A percentile compares a stretch with the other conserved stretches of the same genome.
phyloP scores from a whole-genome alignment of 2,888 invertebrate species.

The Diplolepis rosae region DNA sequence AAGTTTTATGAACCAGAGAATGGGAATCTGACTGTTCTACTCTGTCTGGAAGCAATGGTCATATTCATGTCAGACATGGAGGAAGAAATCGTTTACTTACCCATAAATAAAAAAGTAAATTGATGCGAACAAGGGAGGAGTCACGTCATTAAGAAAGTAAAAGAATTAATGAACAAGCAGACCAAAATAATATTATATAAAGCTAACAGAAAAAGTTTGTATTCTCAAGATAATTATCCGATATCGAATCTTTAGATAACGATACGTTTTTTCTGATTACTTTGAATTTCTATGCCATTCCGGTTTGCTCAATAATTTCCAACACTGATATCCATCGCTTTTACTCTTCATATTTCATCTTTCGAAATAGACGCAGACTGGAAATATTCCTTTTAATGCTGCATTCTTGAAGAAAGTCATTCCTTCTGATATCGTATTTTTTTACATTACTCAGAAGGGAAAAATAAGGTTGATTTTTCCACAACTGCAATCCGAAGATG shows the following conservation, averaged over 20 bases:
- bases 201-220: not conserved
- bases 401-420: not conserved
- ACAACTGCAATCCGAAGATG: not conserved
- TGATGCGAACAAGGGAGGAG: not conserved
- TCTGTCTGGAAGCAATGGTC: not conserved
- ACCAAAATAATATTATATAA: not conserved
- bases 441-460: not conserved
- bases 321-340: not conserved
- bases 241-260: not conserved
- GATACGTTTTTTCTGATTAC: not conserved
- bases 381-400: not conserved
- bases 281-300: not conserved
- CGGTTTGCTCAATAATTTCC: not conserved
- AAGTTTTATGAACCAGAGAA: constrained; percentile 30
- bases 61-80: not conserved
- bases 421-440: not conserved
- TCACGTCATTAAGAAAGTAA: not conserved
- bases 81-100: constrained; percentile 4
- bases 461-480: not conserved
- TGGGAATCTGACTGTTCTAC: not conserved
- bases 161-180: not conserved
- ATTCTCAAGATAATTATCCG: not conserved
- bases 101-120: not conserved
- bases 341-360: not conserved
- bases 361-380: not conserved